Conservation (phyloP, 2,113 vertebrate species). For the Podiceps cristatus region DNA sequence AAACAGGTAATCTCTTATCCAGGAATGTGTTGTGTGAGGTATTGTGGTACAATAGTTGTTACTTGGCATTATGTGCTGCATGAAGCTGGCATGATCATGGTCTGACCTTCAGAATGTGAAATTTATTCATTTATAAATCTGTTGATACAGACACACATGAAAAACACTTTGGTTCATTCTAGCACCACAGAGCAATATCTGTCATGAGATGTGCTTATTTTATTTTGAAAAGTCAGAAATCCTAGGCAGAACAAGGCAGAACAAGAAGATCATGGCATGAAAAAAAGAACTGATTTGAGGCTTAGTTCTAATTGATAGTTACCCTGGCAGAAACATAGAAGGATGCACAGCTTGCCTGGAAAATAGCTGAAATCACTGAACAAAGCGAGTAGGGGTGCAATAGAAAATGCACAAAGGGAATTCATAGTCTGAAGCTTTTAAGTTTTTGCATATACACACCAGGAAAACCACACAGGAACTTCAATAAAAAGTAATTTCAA, state of each 20-base stretch:
- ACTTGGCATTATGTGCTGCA: not conserved
- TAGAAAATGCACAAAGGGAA: not conserved
- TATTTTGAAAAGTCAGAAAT: not conserved
- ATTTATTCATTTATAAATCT: not conserved
- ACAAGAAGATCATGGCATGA: too few relatives aligned
- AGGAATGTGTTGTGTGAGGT: not conserved
- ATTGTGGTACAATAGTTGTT: not conserved
- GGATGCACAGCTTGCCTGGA: not conserved
- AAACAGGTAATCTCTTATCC: not conserved
- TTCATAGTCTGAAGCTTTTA: not conserved
- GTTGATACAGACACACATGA: not conserved
- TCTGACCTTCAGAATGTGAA: not conserved
- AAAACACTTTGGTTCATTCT: not conserved
- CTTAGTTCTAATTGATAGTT: not conserved
- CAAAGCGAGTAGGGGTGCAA: not conserved
- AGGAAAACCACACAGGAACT: accelerated
- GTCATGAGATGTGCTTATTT: accelerated
- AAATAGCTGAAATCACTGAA: not conserved
- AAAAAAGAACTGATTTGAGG: not conserved
- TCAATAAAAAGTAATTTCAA: not conserved
- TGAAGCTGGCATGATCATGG: not conserved
- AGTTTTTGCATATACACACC: not conserved
- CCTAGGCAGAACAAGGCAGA: not conserved
- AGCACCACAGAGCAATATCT: not conserved
- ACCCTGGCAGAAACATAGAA: not conserved